These are phyloP conservation scores for Rousettus leschenaultii DNA, from an alignment of 2,113 vertebrate species.

Conservation along the genomic window DNA sequence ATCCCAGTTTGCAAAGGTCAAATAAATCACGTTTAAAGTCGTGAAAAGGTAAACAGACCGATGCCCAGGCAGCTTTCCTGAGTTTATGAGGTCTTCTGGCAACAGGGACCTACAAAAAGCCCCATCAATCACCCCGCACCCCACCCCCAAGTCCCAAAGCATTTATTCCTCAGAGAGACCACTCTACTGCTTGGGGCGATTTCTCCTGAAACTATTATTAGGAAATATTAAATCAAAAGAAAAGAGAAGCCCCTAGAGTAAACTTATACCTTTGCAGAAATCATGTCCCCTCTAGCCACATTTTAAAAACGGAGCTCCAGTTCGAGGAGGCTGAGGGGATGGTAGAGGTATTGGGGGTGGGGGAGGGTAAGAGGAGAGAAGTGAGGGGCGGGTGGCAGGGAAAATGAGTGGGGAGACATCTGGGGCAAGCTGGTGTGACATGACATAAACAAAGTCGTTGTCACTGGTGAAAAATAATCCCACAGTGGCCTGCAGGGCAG, in stretches of 20 bases:
- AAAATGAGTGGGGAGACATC: neutral
- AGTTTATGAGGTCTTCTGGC: constrained; percentile 83
- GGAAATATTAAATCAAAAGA: constrained; percentile 72
- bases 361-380: neutral
- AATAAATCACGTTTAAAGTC: constrained; percentile 82
- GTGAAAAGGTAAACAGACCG: constrained; percentile 80
- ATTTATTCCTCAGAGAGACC: constrained; percentile 56
- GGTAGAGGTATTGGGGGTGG: neutral
- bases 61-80: constrained; percentile 71
- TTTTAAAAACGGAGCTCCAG: neutral
- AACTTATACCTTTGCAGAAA: constrained; percentile 10
- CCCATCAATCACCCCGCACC: constrained; percentile 76
- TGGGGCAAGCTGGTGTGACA: neutral
- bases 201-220: constrained; percentile 67
- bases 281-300: neutral
- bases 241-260: constrained; percentile 39
- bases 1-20: constrained; percentile 79
- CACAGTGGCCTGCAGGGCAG: neutral
- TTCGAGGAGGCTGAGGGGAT: neutral
- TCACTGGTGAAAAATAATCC: constrained; percentile 41
- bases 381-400: neutral
- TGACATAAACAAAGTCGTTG: constrained; percentile 39
- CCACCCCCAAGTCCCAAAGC: constrained; percentile 20
- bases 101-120: constrained; percentile 69
- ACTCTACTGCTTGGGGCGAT: neutral